Conservation (phyloP, 1,140 invertebrate species). For the Elymnias hypermnestra region DNA sequence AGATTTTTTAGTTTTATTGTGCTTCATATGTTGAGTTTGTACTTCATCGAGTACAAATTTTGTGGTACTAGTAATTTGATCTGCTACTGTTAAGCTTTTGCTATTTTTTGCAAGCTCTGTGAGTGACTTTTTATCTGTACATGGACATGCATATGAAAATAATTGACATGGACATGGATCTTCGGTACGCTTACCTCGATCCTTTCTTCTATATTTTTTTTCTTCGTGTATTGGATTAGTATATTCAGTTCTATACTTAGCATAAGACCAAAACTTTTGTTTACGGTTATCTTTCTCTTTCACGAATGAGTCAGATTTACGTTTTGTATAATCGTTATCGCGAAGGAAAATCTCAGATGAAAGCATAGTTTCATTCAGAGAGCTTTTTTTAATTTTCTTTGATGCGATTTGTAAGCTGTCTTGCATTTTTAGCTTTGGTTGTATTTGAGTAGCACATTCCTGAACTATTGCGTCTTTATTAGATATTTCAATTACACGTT, state of each 20-base stretch:
- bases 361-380: slow-evolving; percentile 19
- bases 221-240: slow-evolving; percentile 34
- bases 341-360: slow-evolving; percentile 44
- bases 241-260: slow-evolving; percentile 50
- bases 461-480: slow-evolving; percentile 38
- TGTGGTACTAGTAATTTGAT: slow-evolving; percentile 41
- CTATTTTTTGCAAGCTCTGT: slow-evolving; percentile 41
- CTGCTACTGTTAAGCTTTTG: slow-evolving; percentile 32
- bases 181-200: slow-evolving; percentile 35
- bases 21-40: slow-evolving; percentile 13
- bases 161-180: slow-evolving; percentile 56
- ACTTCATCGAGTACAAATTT: slow-evolving; percentile 19
- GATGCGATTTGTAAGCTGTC: slow-evolving; percentile 29
- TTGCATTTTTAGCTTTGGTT: slow-evolving; percentile 28
- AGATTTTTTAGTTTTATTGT: slow-evolving; percentile 19
- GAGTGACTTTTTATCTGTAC: slow-evolving; percentile 44
- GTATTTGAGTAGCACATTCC: slow-evolving; percentile 42
- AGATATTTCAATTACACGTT: background rate
- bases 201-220: slow-evolving; percentile 38
- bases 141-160: slow-evolving; percentile 55
- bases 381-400: slow-evolving; percentile 32
- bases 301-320: slow-evolving; percentile 7
- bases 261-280: slow-evolving; percentile 53
- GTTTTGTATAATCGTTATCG: slow-evolving; percentile 17
- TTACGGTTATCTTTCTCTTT: slow-evolving; percentile 22